Evolutionary conservation across 2,888 invertebrate genomes (phyloP).

Genomic region (Teleiodes luculella): DNA sequence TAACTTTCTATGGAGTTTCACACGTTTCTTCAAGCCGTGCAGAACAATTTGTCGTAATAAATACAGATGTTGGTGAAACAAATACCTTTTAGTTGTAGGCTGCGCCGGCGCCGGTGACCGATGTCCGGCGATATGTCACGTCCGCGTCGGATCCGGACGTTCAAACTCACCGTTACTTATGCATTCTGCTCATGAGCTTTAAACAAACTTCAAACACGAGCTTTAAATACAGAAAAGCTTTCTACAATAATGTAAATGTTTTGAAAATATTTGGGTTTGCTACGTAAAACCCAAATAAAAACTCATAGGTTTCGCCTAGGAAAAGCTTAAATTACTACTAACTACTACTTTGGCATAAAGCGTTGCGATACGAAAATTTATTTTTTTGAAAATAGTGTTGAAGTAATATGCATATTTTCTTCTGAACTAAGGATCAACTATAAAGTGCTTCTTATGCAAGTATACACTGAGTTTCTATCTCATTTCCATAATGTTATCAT

Average conservation of each 20-base stretch:
- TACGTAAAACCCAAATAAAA: too few species aligned
- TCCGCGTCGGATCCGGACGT: neutral
- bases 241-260: too few species aligned
- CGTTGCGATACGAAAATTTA: too few species aligned
- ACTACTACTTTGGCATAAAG: too few species aligned
- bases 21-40: slow-evolving; percentile 20
- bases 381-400: neutral
- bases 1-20: slow-evolving; percentile 25
- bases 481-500: slow-evolving; percentile 23
- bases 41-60: slow-evolving; percentile 35
- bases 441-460: neutral
- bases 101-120: slow-evolving; percentile 41
- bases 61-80: slow-evolving; percentile 36
- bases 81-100: slow-evolving; percentile 46
- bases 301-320: too few species aligned
- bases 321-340: too few species aligned
- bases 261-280: too few species aligned
- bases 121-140: slow-evolving; percentile 39
- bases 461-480: neutral
- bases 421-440: too few species aligned
- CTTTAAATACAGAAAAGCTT: too few species aligned
- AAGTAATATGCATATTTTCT: too few species aligned
- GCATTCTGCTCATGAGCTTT: neutral
- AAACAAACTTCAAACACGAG: too few species aligned
- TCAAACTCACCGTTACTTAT: neutral